phyloP scores from a whole-genome alignment of 2,888 invertebrate species.

The Netelia inedita region DNA sequence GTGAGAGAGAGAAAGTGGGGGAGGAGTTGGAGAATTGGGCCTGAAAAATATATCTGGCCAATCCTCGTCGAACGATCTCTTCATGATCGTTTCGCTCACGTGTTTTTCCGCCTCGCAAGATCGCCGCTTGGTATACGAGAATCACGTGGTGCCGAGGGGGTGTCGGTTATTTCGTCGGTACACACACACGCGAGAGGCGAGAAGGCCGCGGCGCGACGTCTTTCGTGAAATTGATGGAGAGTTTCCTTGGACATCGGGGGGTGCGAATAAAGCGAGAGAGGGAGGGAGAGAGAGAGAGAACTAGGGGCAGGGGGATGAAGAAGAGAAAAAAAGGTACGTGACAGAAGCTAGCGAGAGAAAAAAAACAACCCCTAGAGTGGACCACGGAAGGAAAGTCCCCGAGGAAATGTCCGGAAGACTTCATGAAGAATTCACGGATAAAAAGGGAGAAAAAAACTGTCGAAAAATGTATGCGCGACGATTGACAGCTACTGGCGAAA shows the following conservation, averaged over 20 bases:
- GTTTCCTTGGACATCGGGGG: constrained; percentile 24
- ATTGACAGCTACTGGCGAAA: constrained; percentile 39
- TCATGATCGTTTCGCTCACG: neutral
- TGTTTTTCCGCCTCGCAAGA: neutral
- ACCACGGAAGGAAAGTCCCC: constrained; percentile 37
- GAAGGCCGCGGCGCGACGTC: constrained; percentile 10
- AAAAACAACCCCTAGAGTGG: neutral
- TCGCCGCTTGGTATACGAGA: neutral
- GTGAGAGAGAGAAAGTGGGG: too few relatives aligned
- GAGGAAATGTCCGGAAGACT: constrained; percentile 32
- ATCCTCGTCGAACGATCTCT: neutral
- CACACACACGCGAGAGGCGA: neutral
- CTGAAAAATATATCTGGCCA: neutral
- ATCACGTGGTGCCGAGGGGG: neutral
- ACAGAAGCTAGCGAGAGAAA: neutral
- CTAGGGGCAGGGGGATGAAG: neutral
- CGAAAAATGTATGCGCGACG: constrained; percentile 29
- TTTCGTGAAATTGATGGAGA: constrained; percentile 60
- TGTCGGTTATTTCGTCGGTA: constrained; percentile 30
- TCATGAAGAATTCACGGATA: constrained; percentile 46
- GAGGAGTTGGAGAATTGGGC: constrained; percentile 10
- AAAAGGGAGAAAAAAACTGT: neutral
- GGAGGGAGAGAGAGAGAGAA: neutral
- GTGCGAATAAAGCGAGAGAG: neutral
- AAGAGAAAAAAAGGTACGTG: constrained; percentile 11